Conservation (phyloP, 2,113 vertebrate genomes). For the Antidorcas marsupialis region DNA sequence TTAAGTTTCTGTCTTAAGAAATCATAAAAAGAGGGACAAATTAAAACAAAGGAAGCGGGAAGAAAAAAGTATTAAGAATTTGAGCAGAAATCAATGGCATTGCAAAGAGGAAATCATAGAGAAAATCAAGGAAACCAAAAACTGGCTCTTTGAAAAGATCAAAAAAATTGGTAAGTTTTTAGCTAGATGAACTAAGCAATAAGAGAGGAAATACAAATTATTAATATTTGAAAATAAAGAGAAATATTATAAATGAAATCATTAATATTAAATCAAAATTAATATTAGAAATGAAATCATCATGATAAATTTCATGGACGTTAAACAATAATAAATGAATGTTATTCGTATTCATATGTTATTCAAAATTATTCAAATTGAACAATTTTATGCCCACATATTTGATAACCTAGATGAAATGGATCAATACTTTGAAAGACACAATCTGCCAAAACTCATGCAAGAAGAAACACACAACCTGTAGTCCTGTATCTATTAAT, state of each 20-base stretch:
- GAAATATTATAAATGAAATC: not conserved
- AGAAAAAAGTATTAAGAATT: not conserved
- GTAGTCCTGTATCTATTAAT: not conserved
- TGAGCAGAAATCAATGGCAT: not conserved
- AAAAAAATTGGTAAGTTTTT: not conserved
- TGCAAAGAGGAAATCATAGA: not conserved
- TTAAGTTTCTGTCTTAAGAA: not conserved
- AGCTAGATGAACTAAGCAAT: not conserved
- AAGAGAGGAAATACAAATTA: not conserved
- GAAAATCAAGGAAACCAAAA: not conserved
- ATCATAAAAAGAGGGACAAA: not conserved
- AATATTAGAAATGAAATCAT: not conserved
- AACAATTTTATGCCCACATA: not conserved
- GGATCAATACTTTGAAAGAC: not conserved
- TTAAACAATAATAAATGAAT: not conserved
- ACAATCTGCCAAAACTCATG: not conserved
- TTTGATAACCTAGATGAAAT: not conserved
- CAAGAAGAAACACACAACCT: not conserved
- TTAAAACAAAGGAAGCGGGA: not conserved
- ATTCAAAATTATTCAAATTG: not conserved
- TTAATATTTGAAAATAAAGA: not conserved
- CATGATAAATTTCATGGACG: not conserved
- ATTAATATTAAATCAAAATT: not conserved
- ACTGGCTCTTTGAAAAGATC: not conserved
- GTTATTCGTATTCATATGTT: not conserved